phyloP scores from a whole-genome alignment of 2,113 vertebrate species.

The Grus americana region DNA sequence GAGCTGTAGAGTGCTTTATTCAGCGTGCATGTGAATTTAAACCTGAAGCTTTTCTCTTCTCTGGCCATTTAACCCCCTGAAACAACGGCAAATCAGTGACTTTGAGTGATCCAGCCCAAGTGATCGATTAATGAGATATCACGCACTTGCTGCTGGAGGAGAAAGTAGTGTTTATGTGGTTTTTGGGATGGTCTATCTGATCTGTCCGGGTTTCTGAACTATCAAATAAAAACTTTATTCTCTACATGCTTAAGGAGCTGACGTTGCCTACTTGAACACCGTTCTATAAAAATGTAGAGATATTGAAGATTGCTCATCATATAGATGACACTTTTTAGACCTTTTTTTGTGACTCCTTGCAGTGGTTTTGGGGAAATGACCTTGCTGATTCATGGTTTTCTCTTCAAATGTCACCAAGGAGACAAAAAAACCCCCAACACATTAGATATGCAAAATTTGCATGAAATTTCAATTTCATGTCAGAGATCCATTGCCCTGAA shows the following conservation, averaged over 20 bases:
- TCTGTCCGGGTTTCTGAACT: background rate
- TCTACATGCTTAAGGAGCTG: background rate
- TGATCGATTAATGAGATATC: background rate
- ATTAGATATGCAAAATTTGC: background rate
- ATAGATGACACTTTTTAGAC: background rate
- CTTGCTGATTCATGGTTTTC: background rate
- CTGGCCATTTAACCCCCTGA: background rate
- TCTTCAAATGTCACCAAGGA: background rate
- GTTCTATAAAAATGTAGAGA: background rate
- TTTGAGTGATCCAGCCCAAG: background rate
- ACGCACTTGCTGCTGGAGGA: background rate
- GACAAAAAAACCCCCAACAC: background rate
- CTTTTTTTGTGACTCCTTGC: background rate
- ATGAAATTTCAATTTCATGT: background rate
- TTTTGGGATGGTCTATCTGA: background rate
- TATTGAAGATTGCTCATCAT: background rate
- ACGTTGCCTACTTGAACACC: background rate
- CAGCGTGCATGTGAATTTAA: background rate
- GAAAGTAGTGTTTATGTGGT: background rate
- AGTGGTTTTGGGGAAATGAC: background rate
- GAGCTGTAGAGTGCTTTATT: background rate
- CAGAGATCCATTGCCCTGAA: background rate
- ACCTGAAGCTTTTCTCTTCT: background rate
- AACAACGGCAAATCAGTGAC: background rate
- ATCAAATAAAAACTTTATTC: background rate